Percentiles rank a stretch among this genome's conserved stretches.
Conservation (phyloP, 2,797 vertebrate species). For the Triplophysa yarkandensis region DNA sequence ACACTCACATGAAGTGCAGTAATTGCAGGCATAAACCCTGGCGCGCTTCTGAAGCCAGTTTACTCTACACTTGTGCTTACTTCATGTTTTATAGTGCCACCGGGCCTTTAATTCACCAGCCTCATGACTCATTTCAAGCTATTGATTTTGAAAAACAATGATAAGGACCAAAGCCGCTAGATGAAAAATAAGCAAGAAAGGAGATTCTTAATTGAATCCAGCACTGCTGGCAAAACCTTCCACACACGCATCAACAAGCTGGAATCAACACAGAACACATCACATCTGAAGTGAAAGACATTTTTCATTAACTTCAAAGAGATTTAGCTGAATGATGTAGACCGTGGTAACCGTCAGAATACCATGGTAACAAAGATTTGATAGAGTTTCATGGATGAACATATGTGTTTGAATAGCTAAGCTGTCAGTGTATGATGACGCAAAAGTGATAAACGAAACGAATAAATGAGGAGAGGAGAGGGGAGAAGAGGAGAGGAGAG, state of each 20-base stretch:
- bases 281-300: not conserved
- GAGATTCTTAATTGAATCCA: constrained; percentile 37
- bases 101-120: constrained; percentile 49
- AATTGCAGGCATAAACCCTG: constrained; percentile 45
- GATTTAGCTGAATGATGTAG: not conserved
- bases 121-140: constrained; percentile 53
- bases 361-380: constrained; percentile 55
- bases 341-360: constrained; percentile 7
- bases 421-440: too few relatives aligned
- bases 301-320: constrained; percentile 9
- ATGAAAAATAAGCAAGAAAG: constrained; percentile 55
- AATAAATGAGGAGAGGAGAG: too few relatives aligned
- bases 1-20: constrained; percentile 33
- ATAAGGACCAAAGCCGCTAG: constrained; percentile 48
- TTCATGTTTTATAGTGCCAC: constrained; percentile 53
- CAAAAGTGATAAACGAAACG: too few relatives aligned
- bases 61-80: constrained; percentile 13
- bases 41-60: constrained; percentile 35
- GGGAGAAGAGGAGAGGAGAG: too few relatives aligned
- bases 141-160: constrained; percentile 64
- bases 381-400: not conserved
- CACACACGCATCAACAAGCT: not conserved
- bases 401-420: not conserved
- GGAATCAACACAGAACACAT: not conserved
- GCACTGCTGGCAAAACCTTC: not conserved